phyloP scores from a whole-genome alignment of 1,140 invertebrate species.

The Asobara japonica region DNA sequence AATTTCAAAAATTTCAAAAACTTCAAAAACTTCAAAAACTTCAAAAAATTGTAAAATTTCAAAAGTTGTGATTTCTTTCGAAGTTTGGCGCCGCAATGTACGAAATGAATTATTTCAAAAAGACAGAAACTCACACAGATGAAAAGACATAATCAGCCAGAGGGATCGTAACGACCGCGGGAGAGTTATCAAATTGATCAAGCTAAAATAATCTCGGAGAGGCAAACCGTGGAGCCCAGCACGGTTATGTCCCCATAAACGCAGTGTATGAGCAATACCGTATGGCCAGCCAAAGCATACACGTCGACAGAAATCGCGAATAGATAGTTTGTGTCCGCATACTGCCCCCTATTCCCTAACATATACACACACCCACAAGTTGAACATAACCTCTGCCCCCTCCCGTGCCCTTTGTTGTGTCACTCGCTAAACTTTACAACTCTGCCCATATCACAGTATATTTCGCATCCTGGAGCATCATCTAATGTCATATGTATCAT shows the following conservation, averaged over 20 bases:
- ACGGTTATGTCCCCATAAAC: conserved; percentile 66
- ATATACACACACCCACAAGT: conserved; percentile 51
- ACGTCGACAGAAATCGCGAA: conserved; percentile 35
- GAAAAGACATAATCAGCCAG: conserved; percentile 43
- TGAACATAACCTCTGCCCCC: conserved; percentile 55
- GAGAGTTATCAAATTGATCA: conserved; percentile 68
- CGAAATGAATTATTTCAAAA: not conserved
- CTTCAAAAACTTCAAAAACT: too few relatives aligned
- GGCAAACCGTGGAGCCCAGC: conserved; percentile 43
- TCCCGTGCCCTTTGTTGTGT: conserved; percentile 41
- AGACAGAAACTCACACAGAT: conserved; percentile 5
- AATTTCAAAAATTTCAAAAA: too few relatives aligned
- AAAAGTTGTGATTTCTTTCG: too few relatives aligned
- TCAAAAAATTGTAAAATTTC: too few relatives aligned
- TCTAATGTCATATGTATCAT: conserved; percentile 3
- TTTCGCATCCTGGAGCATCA: conserved; percentile 16
- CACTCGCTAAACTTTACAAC: conserved; percentile 66
- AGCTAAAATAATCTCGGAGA: conserved; percentile 66
- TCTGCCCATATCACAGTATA: conserved; percentile 54
- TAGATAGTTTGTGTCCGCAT: conserved; percentile 28
- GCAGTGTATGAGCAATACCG: conserved; percentile 63
- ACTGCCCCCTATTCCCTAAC: conserved; percentile 40
- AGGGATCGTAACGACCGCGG: conserved; percentile 40
- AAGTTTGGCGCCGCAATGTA: too few relatives aligned
- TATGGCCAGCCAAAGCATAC: conserved; percentile 50